These are phyloP conservation scores for Hypocryptadius cinnamomeus DNA, from an alignment of 2,113 vertebrate species.

Conservation along the genomic window DNA sequence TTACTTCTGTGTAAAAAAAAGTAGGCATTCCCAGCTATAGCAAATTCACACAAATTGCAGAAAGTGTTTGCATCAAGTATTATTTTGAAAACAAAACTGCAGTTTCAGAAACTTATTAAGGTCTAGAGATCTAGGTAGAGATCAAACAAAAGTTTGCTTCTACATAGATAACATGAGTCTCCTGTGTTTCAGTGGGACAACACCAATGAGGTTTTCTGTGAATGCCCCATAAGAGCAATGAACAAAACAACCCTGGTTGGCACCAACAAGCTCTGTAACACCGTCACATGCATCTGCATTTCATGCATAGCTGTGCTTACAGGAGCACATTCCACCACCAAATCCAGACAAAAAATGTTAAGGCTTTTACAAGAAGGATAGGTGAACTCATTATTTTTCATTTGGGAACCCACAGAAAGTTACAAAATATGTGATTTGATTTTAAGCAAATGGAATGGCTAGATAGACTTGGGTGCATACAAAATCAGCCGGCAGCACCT, in stretches of 20 bases:
- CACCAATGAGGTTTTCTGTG: background rate
- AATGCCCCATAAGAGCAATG: background rate
- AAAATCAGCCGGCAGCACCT: background rate
- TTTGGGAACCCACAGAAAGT: background rate
- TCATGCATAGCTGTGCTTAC: background rate
- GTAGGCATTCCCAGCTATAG: background rate
- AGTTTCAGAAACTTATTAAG: background rate
- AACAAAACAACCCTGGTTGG: background rate
- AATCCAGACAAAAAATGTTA: constrained; percentile 23
- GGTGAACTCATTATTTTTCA: background rate
- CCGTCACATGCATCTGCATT: background rate
- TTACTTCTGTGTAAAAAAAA: background rate
- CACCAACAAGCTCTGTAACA: background rate
- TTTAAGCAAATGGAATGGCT: background rate
- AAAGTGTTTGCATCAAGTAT: background rate
- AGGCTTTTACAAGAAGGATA: background rate
- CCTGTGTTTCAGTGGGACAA: background rate
- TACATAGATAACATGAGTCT: background rate
- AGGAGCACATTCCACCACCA: background rate
- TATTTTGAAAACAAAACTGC: background rate
- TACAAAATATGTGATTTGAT: background rate
- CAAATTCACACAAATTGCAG: background rate
- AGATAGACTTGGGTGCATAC: background rate
- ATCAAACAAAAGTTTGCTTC: background rate
- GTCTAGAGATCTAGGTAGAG: background rate